Evolutionary conservation across 1,140 invertebrate genomes (phyloP).

Genomic region (Drosophila navojoa): DNA sequence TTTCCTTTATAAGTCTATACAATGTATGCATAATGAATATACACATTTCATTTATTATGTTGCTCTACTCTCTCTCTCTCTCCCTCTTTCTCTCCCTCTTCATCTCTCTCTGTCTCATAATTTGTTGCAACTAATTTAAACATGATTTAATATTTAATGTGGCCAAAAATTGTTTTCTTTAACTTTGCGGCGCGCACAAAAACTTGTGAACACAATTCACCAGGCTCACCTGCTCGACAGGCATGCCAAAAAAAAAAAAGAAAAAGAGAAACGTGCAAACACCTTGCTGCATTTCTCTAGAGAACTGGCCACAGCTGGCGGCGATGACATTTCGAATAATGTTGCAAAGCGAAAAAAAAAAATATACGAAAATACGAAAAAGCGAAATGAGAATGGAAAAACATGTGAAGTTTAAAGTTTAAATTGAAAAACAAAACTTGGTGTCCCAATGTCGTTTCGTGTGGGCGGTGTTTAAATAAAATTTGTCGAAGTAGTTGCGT

Average conservation of each 20-base stretch:
- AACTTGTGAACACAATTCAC: conserved; percentile 18
- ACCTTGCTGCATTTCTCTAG: conserved; percentile 45
- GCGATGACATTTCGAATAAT: conserved; percentile 68
- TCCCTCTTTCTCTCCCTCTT: too few relatives aligned
- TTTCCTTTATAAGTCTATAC: too few relatives aligned
- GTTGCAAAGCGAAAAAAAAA: conserved; percentile 19
- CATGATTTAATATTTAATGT: neutral
- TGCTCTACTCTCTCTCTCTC: too few relatives aligned
- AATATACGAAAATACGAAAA: neutral
- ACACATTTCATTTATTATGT: too few relatives aligned
- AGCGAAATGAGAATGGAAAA: conserved; percentile 24
- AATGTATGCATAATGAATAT: too few relatives aligned
- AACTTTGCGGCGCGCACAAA: conserved; percentile 6
- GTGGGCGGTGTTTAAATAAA: conserved; percentile 50
- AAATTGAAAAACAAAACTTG: conserved; percentile 71
- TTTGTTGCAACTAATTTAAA: conserved; percentile 1
- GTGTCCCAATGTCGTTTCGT: conserved; percentile 34
- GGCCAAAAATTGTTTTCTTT: neutral
- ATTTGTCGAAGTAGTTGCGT: conserved; percentile 52
- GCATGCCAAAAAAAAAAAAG: neutral
- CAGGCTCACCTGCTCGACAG: conserved; percentile 21
- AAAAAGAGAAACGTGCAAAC: neutral
- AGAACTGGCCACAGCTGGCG: conserved; percentile 58
- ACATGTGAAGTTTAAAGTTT: conserved; percentile 72
- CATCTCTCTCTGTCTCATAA: neutral